phyloP scores from a whole-genome alignment of 2,888 invertebrate species.

The Platycnemis pennipes region DNA sequence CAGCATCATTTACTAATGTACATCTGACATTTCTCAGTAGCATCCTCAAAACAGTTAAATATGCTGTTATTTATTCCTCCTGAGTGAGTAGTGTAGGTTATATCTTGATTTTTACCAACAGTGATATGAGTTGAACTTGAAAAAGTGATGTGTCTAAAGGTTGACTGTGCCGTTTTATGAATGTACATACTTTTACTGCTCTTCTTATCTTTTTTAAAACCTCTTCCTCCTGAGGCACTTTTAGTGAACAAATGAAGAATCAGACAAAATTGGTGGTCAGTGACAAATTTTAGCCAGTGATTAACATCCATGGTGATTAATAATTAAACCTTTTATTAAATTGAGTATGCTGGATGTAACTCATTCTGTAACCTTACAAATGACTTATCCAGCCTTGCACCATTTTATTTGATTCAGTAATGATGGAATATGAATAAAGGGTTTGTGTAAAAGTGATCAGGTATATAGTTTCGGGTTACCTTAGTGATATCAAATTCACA shows the following conservation, averaged over 20 bases:
- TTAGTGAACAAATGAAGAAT: slow-evolving; percentile 41
- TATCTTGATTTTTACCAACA: slow-evolving; percentile 57
- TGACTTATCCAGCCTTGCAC: slow-evolving; percentile 53
- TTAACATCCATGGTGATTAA: slow-evolving; percentile 48
- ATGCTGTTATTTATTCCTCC: slow-evolving; percentile 67
- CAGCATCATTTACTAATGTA: slow-evolving; percentile 59
- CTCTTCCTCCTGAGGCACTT: slow-evolving; percentile 38
- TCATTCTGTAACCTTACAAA: slow-evolving; percentile 2
- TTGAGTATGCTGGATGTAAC: slow-evolving; percentile 28
- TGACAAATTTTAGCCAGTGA: slow-evolving; percentile 58
- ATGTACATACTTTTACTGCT: slow-evolving; percentile 63
- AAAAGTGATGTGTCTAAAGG: slow-evolving; percentile 61
- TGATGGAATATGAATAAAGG: slow-evolving; percentile 56
- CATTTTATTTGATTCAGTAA: slow-evolving; percentile 24
- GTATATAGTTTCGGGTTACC: slow-evolving; percentile 48
- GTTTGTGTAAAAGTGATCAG: slow-evolving; percentile 59
- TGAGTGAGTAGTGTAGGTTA: slow-evolving; percentile 56
- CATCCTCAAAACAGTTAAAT: slow-evolving; percentile 62
- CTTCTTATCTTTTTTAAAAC: slow-evolving; percentile 54
- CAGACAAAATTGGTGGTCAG: slow-evolving; percentile 50
- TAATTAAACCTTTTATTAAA: slow-evolving; percentile 33
- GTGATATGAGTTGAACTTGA: slow-evolving; percentile 60
- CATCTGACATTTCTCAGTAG: slow-evolving; percentile 64
- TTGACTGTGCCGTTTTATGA: slow-evolving; percentile 62
- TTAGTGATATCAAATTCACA: slow-evolving; percentile 58